Evolutionary conservation across 2,797 vertebrate species (phyloP), one percentile per base, ranked within the genome.

Genomic region (Anableps anableps): DNA sequence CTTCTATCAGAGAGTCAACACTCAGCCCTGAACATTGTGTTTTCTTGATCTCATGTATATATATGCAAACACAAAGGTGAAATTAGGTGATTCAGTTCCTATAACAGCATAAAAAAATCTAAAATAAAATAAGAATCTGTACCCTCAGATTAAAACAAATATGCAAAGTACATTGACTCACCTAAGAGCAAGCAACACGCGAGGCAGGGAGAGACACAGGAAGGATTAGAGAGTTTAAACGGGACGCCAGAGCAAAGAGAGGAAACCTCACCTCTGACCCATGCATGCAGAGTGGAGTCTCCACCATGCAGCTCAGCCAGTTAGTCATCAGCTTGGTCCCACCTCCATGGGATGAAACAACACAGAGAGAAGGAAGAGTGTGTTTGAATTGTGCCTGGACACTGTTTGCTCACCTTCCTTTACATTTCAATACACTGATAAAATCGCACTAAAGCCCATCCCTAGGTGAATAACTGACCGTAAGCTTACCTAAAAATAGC

Each of bases 211-310:
- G 58, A 48, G 71, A 76, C 6, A 0, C 34, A 83, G 85, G 83
- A 86, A 85, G 83, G 83, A 88, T 70, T 74, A 77, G 38, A 70
- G 38, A 55, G 82, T 85, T 47, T 41, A 48, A 29, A n/a, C 26
- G 0, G 34, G 51, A 51, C n/a, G 5, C 75, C 55, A 11, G 47
- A 81, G 50, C 76, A 6, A 45, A 55, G 41, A 71, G 80, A 89
- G 88, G 85, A 88, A 90, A 74, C 51, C 31, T 82, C 58, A 83
- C 83, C 88, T 83, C 83, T 88, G 88, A 88, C 83, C 84, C 45
- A 34, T 0, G 26, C 19, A n/a, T 82, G 80, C 72, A 43, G 75
- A 87, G n/a, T n/a, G 58, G 34, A 68, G 71, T 47, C 29, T 79
- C 21, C 3, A 79, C 64, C n/a, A 1, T 38, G 41, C 31, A 34